Evolutionary conservation across 2,797 vertebrate genomes (phyloP).

Genomic region (Mormyrops attenuatus): DNA sequence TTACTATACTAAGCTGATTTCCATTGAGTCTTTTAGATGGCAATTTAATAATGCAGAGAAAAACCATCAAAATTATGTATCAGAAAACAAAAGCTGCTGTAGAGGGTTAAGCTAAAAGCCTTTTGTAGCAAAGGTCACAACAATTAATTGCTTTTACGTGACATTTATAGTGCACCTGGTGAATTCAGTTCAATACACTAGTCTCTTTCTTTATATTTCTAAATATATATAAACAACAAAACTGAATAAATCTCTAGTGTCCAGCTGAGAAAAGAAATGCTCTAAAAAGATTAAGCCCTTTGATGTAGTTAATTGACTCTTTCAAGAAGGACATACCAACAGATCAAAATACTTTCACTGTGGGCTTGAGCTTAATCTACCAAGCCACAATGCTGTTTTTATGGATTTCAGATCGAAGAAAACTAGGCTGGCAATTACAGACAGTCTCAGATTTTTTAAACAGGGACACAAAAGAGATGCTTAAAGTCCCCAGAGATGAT

Average conservation of each 20-base stretch:
- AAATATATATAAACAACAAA: constrained; percentile 1
- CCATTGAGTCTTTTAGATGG: background rate
- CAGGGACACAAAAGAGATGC: background rate
- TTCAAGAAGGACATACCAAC: constrained; percentile 18
- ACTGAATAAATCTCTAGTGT: background rate
- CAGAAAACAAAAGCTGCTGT: background rate
- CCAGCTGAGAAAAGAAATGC: background rate
- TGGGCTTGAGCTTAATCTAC: constrained; percentile 15
- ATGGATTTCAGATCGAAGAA: background rate
- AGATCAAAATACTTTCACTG: constrained; percentile 21
- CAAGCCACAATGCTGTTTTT: background rate
- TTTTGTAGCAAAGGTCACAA: background rate
- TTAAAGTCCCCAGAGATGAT: background rate
- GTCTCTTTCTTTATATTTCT: constrained; percentile 3
- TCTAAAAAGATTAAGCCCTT: background rate
- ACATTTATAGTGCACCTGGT: constrained; percentile 8
- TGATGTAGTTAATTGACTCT: constrained; percentile 19
- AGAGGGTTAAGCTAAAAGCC: background rate
- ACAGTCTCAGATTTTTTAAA: background rate
- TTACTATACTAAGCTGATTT: background rate
- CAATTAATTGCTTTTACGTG: constrained; percentile 15
- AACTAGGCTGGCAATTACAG: constrained; percentile 13
- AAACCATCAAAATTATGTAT: background rate
- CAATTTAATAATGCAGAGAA: background rate
- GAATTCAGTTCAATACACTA: constrained; percentile 12